Conservation (phyloP, 2,113 vertebrate species). For the Lepus americanus region DNA sequence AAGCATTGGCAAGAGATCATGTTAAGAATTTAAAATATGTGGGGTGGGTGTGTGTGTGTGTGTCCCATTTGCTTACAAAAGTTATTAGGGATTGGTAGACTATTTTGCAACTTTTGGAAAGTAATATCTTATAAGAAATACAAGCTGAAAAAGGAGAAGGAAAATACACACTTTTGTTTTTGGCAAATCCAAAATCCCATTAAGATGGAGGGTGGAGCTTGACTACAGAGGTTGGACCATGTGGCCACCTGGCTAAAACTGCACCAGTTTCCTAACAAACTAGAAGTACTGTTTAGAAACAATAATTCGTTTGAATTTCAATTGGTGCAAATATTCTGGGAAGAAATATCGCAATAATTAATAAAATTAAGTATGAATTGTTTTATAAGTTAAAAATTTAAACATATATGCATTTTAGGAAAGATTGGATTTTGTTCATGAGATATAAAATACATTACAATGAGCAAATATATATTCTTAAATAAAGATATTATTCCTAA, state of each 20-base stretch:
- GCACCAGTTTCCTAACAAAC: too few relatives aligned
- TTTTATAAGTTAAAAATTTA: constrained; percentile 11
- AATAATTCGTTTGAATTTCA: background rate
- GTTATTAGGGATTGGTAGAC: background rate
- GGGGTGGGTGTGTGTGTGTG: background rate
- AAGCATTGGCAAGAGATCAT: background rate
- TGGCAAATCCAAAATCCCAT: background rate
- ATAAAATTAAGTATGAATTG: background rate
- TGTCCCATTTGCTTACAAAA: background rate
- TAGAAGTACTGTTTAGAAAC: too few relatives aligned
- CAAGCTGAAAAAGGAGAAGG: background rate
- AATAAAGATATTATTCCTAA: background rate
- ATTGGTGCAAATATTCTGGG: background rate
- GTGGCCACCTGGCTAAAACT: too few relatives aligned
- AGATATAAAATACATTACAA: constrained; percentile 27
- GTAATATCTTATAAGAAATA: background rate
- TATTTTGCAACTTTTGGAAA: constrained; percentile 19
- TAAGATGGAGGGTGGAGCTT: too few relatives aligned
- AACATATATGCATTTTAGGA: background rate
- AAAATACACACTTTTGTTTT: background rate
- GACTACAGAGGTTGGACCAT: too few relatives aligned
- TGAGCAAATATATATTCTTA: background rate
- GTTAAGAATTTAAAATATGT: constrained; percentile 6
- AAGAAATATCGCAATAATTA: background rate
- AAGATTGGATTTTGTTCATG: background rate